Percentiles rank a stretch among this genome's conserved stretches.
These are phyloP conservation scores for Orycteropus afer DNA, from an alignment of 2,113 vertebrate species.

Conservation along the genomic window DNA sequence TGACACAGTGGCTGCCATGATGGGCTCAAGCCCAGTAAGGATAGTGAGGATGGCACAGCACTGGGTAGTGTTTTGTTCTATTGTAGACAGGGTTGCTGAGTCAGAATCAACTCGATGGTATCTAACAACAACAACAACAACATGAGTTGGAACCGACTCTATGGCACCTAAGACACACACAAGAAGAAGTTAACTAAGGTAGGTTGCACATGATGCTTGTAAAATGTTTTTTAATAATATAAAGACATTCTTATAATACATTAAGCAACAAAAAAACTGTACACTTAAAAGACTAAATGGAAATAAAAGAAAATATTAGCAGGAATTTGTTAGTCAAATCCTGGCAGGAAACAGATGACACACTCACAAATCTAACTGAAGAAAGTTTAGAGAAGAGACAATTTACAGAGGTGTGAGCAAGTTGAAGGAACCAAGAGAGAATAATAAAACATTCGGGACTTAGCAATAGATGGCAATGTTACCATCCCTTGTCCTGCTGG, in stretches of 20 bases:
- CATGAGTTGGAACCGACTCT: neutral
- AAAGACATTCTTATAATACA: neutral
- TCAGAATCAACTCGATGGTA: too few relatives aligned
- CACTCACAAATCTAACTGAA: neutral
- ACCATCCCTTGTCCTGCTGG: neutral
- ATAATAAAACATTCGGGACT: neutral
- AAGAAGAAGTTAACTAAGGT: slow-evolving; percentile 41
- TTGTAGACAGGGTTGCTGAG: too few relatives aligned
- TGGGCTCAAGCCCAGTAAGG: too few relatives aligned
- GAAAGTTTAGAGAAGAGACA: neutral
- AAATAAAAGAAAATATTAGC: neutral
- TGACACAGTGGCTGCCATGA: too few relatives aligned
- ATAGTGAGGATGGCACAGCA: too few relatives aligned
- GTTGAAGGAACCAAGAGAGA: neutral
- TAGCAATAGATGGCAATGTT: neutral
- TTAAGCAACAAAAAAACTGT: neutral
- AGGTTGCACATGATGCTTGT: neutral
- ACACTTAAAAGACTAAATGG: slow-evolving; percentile 13
- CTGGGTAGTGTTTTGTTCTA: too few relatives aligned
- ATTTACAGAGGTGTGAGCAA: neutral
- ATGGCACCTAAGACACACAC: too few relatives aligned
- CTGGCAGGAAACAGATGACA: neutral
- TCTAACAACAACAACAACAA: neutral
- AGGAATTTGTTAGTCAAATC: neutral
- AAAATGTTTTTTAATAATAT: slow-evolving; percentile 7